Conservation (phyloP, 2,888 invertebrate species). For the Polydesmus complanatus region DNA sequence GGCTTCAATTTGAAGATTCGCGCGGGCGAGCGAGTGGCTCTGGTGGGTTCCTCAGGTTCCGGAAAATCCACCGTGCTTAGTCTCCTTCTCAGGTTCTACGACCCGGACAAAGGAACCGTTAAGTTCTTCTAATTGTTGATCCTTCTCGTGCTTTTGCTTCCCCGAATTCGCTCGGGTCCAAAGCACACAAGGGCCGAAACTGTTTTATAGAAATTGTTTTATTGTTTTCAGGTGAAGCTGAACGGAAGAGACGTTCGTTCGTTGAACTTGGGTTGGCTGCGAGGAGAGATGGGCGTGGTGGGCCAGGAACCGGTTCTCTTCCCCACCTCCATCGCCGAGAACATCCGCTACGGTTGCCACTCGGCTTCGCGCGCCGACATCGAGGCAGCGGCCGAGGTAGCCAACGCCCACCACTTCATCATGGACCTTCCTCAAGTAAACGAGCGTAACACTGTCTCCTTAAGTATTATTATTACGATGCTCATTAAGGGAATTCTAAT, state of each 20-base stretch:
- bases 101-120: background rate
- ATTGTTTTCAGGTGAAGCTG: conserved; percentile 27
- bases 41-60: background rate
- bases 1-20: background rate
- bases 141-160: background rate
- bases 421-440: conserved; percentile 24
- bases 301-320: conserved; percentile 48
- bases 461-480: background rate
- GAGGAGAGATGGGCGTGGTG: conserved; percentile 33
- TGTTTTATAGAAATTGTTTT: too few relatives aligned
- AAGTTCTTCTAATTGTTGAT: background rate
- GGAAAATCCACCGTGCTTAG: background rate
- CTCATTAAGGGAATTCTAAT: background rate
- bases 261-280: conserved; percentile 36
- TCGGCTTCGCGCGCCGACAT: conserved; percentile 41
- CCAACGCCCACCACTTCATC: conserved; percentile 30
- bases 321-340: conserved; percentile 38
- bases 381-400: conserved; percentile 40
- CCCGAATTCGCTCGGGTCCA: too few relatives aligned
- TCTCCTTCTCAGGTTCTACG: background rate
- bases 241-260: conserved; percentile 35
- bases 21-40: background rate
- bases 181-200: too few relatives aligned
- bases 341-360: conserved; percentile 36
- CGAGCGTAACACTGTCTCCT: background rate